These are phyloP conservation scores for Morone chrysops DNA, from an alignment of 2,113 vertebrate genomes.

Conservation along the genomic window DNA sequence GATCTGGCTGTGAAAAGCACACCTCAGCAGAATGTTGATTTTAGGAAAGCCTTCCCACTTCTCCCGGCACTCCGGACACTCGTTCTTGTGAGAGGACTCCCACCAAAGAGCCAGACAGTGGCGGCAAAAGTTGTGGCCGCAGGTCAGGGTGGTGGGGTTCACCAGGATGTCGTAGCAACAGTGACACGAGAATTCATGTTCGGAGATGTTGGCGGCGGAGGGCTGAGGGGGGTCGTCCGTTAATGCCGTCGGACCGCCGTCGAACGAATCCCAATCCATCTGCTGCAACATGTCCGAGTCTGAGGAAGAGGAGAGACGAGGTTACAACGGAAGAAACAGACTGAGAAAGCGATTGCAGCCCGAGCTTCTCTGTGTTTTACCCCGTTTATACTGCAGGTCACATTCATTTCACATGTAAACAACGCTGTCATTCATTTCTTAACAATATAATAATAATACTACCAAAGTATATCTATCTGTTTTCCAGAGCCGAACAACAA, in stretches of 20 bases:
- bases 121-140: slow-evolving; percentile 96
- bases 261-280: slow-evolving; percentile 57
- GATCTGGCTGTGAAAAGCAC: slow-evolving; percentile 45
- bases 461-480: too few species aligned
- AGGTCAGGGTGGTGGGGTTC: slow-evolving; percentile 94
- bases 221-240: slow-evolving; percentile 14
- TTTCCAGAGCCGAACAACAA: too few species aligned
- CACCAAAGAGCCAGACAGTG: slow-evolving; percentile 96
- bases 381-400: too few species aligned
- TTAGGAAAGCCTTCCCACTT: slow-evolving; percentile 97
- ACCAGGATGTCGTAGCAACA: slow-evolving; percentile 95
- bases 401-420: too few species aligned
- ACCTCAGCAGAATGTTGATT: slow-evolving; percentile 96
- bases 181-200: slow-evolving; percentile 92
- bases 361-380: background rate
- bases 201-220: slow-evolving; percentile 77
- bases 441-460: too few species aligned
- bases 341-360: background rate
- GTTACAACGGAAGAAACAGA: background rate
- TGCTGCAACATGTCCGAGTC: slow-evolving; percentile 46
- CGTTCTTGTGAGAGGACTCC: slow-evolving; percentile 91
- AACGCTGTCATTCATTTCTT: too few species aligned
- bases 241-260: slow-evolving; percentile 4
- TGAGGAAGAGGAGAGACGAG: slow-evolving; percentile 3
- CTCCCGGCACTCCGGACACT: slow-evolving; percentile 95